Conservation (phyloP, 2,797 vertebrate genomes). For the Hydrocynus forskahlii region DNA sequence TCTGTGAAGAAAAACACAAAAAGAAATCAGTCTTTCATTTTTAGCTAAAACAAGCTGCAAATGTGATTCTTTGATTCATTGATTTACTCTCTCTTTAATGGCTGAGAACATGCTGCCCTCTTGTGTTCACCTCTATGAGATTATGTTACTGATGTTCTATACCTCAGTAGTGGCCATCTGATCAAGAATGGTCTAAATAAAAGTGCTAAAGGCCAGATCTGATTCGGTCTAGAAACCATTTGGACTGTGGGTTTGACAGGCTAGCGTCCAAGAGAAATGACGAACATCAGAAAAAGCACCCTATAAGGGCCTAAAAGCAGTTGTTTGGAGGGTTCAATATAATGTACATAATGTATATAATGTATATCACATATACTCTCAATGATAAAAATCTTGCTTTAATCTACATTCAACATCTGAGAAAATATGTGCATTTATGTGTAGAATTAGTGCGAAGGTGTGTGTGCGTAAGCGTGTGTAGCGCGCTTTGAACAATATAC, state of each 20-base stretch:
- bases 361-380: neutral
- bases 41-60: neutral
- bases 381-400: constrained; percentile 27
- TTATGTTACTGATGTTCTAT: neutral
- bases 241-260: neutral
- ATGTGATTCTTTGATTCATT: neutral
- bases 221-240: neutral
- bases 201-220: neutral
- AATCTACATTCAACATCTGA: constrained; percentile 42
- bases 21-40: neutral
- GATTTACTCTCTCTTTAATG: neutral
- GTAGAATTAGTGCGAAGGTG: neutral
- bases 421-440: constrained; percentile 40
- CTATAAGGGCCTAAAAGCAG: constrained; percentile 28
- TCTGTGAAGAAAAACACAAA: constrained; percentile 22
- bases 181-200: neutral
- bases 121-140: neutral
- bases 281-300: neutral
- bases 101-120: constrained; percentile 16
- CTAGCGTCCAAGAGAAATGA: neutral
- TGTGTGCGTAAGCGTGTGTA: neutral
- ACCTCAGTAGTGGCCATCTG: neutral
- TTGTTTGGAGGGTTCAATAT: neutral
- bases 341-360: constrained; percentile 13
- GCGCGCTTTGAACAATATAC: constrained; percentile 22